Base-by-base conservation (phyloP, 2,113 vertebrate genomes). In the Alethe diademata region DNA sequence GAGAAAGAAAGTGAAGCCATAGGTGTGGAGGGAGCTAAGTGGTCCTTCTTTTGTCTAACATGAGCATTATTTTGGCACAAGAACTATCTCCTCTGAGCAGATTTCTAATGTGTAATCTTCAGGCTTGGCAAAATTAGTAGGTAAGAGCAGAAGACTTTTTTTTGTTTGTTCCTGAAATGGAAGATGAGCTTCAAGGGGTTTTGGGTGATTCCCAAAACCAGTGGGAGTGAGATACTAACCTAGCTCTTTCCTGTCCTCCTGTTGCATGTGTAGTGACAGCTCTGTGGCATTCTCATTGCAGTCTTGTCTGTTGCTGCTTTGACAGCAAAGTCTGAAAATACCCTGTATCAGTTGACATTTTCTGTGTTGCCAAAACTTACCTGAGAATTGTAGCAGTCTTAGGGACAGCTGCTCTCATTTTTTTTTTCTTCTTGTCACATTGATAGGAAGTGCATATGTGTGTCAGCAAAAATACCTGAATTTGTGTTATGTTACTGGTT, bases 311-410 rank as follows among this genome's bases (percentile, higher is more conserved):
- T 79, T 83, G 78, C 70, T 86, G 72, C 56, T 85, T 79, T 94
- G 54, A 69, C 47, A 86, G 66, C 61, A 76, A 82, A 67, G 42
- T 61, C 78, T 92, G 92, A 94, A 94, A 96, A 94, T 94, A 88
- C 19, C 60, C 42, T 23, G 14, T 57, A 71, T 79, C 47, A 62
- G 58, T 1, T 94, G 78, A 78, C 20, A 26, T 95, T 90, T 89
- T 93, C 90, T 47, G 22, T 35, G 22, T 69, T 95, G 81, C 87
- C 85, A 91, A 51, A 70, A 66, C 43, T 72, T 95, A 73, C 47
- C 51, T 8, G 14, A 85, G 92, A 86, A 43, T 24, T 74, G 48
- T 10, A 74, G 40, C 12, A 33, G 18, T 58, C 36, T 53, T 54
- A 88, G 36, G 65, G 45, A 45, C n/a, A 78, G 15, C 50, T 74